Base-by-base conservation (phyloP, 1,140 invertebrate genomes). In the Rhopalosiphum maidis region DNA sequence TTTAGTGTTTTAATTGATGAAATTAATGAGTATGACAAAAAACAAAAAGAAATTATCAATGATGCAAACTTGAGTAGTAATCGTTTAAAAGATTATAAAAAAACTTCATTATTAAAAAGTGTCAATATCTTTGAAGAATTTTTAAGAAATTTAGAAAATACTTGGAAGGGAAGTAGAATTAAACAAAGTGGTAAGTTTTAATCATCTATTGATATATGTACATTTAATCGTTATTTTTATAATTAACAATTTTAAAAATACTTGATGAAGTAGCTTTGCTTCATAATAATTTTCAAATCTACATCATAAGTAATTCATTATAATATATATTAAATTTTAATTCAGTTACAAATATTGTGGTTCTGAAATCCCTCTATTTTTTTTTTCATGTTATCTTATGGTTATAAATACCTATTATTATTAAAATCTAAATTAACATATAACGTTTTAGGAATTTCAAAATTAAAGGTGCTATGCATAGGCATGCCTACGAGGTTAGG, bases 71-170 rank as follows among this genome's bases (percentile, higher is more conserved):
- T 90, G n/a, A 93, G 83, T 87, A 90, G 93, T 37, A 93, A 93
- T 86, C 60, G 93, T 46, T 95, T 96, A n/a, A 96, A 96, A 95
- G 97, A 98, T 95, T 97, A 97, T 94, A 97, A 97, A 94, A 97
- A 97, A 95, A 98, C 98, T 0, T 97, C 97, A 94, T 95, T 98
- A 91, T 96, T 96, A 90, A 96, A 97, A 94, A 95, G 96, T 21
- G 95, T 98, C 0, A 96, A 96, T 85, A 95, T 97, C 11, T 98
- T 98, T 95, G 96, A 97, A 94, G 96, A 97, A 94, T 98, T 98
- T 95, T 94, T 98, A 22, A 95, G 96, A 87, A 96, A 96, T 55
- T 94, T 98, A 51, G 96, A 97, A 94, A 94, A 93, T 43, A 94
- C 94, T 46, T 94, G 94, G 89, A 95, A 94, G 90, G 93, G 94